Conservation (phyloP, 2,797 vertebrate species). For the Mus spretus region DNA sequence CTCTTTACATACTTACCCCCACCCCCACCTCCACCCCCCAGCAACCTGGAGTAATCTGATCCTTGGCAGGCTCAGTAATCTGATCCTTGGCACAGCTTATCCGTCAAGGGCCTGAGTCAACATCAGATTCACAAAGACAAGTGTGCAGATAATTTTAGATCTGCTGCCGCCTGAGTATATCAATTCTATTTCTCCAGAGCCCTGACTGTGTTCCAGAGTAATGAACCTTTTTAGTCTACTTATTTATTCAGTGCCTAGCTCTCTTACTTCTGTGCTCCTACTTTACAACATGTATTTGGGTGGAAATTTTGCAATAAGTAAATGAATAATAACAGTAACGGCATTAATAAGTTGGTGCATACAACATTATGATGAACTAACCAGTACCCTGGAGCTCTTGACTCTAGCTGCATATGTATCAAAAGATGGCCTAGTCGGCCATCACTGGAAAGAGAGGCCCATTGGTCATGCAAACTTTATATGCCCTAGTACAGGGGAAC, state of each 20-base stretch:
- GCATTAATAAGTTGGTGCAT: not conserved
- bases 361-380: too few species aligned
- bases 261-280: conserved; percentile 7
- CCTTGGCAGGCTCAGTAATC: not conserved
- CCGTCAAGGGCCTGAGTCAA: conserved; percentile 36
- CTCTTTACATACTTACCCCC: not conserved
- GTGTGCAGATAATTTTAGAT: conserved; percentile 2
- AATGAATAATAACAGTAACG: not conserved
- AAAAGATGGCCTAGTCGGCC: too few species aligned
- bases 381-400: too few species aligned
- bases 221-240: not conserved
- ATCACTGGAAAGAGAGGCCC: too few species aligned
- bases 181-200: not conserved
- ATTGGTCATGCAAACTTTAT: too few species aligned
- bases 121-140: conserved; percentile 16
- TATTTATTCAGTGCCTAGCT: not conserved
- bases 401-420: too few species aligned
- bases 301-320: conserved; percentile 37
- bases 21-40: not conserved
- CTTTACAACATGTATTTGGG: not conserved
- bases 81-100: not conserved
- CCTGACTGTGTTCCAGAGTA: not conserved
- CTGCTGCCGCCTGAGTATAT: not conserved
- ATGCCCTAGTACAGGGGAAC: too few species aligned
- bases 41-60: conserved; percentile 34